A percentile compares a stretch with the other conserved stretches of the same genome.
Conservation (phyloP, 2,888 invertebrate genomes). For the Nineta flava region DNA sequence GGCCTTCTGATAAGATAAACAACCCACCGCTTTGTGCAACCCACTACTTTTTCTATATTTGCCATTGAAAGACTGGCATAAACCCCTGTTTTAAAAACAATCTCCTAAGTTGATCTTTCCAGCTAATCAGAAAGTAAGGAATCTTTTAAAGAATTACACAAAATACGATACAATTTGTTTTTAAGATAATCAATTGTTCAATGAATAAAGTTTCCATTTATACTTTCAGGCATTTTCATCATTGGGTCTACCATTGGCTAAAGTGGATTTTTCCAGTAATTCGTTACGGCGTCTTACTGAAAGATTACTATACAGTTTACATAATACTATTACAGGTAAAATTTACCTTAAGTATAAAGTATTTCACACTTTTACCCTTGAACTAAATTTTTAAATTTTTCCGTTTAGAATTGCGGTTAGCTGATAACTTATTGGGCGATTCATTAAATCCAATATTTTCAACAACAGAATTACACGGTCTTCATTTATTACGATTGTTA, state of each 20-base stretch:
- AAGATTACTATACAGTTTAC: conserved; percentile 49
- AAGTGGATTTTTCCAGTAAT: conserved; percentile 70
- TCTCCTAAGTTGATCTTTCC: too few species aligned
- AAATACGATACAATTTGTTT: too few species aligned
- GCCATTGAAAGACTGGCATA: too few species aligned
- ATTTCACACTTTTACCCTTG: neutral
- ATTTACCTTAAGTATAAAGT: neutral
- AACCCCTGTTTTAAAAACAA: too few species aligned
- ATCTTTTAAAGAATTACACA: too few species aligned
- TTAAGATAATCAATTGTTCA: too few species aligned
- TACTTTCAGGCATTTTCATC: conserved; percentile 45
- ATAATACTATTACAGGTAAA: conserved; percentile 33
- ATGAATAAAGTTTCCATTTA: too few species aligned
- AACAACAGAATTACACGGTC: conserved; percentile 64
- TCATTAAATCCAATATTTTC: conserved; percentile 83
- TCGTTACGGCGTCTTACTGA: conserved; percentile 65
- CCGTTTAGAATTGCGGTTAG: conserved; percentile 45
- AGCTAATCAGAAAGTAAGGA: too few species aligned
- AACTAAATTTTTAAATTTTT: neutral
- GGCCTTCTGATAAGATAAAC: too few species aligned
- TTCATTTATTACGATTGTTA: conserved; percentile 52
- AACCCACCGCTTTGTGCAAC: too few species aligned
- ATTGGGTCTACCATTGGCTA: conserved; percentile 53
- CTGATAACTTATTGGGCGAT: conserved; percentile 76
- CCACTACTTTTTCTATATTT: too few species aligned